Evolutionary conservation across 1,140 invertebrate genomes (phyloP).

Genomic region (Lepidostoma basale): DNA sequence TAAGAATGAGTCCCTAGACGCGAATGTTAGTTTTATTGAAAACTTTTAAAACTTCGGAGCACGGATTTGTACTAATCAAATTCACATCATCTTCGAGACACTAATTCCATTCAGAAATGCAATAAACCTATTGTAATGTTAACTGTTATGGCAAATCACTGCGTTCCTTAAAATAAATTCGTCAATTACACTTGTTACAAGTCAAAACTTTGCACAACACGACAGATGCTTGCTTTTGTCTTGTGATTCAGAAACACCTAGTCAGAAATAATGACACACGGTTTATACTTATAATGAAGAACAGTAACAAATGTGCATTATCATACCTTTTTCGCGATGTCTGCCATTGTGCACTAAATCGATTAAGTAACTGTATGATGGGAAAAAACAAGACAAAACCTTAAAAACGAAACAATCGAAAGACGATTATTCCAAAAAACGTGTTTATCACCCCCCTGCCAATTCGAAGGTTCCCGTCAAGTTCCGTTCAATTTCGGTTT

Average conservation of each 20-base stretch:
- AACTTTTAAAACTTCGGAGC: too few relatives aligned
- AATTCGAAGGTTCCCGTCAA: constrained; percentile 22
- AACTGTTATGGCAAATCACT: too few relatives aligned
- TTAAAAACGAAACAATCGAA: constrained; percentile 13
- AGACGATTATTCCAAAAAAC: constrained; percentile 16
- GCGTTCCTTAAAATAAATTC: not conserved
- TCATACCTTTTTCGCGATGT: constrained; percentile 34
- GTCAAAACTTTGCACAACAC: not conserved
- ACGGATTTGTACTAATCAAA: too few relatives aligned
- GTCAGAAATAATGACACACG: constrained; percentile 23
- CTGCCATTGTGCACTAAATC: constrained; percentile 32
- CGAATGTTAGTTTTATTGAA: too few relatives aligned
- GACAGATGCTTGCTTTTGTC: constrained; percentile 13
- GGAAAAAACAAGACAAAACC: not conserved
- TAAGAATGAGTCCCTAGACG: too few relatives aligned
- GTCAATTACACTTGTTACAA: not conserved
- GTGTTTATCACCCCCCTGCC: constrained; percentile 34
- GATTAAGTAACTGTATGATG: constrained; percentile 19
- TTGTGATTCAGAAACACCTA: constrained; percentile 11
- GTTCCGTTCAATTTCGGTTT: not conserved
- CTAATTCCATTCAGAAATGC: too few relatives aligned
- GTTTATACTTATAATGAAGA: too few relatives aligned
- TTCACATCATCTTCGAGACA: too few relatives aligned
- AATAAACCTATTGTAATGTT: too few relatives aligned
- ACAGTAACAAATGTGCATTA: too few relatives aligned